Conservation (phyloP, 2,888 invertebrate species). For the Caenorhabditis imperialis region DNA sequence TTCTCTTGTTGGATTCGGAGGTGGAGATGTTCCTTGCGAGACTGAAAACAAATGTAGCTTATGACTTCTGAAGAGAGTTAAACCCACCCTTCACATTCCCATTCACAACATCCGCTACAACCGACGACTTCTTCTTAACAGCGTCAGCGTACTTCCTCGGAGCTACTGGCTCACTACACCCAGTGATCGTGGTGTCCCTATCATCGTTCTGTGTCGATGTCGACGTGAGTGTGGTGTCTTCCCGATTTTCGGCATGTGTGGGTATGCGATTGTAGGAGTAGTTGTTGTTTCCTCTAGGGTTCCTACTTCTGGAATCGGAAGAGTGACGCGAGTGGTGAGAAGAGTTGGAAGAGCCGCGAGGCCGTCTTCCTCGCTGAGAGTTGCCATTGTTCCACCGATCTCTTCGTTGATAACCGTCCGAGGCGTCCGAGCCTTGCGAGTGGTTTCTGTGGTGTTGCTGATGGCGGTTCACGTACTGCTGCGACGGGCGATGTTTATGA, state of each 20-base stretch:
- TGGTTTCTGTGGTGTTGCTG: slow-evolving; percentile 17
- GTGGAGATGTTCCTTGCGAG: neutral
- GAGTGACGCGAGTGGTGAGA: slow-evolving; percentile 19
- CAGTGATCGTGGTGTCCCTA: slow-evolving; percentile 4
- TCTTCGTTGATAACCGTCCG: slow-evolving; percentile 17
- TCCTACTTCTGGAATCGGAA: slow-evolving; percentile 19
- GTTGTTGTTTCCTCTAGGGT: neutral
- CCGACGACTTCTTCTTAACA: slow-evolving; percentile 40
- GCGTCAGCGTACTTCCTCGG: slow-evolving; percentile 40
- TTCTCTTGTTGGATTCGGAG: neutral
- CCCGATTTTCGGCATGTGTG: neutral
- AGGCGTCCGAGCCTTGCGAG: slow-evolving; percentile 36
- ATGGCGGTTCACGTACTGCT: neutral
- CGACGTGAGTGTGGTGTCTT: slow-evolving; percentile 10
- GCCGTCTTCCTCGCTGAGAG: slow-evolving; percentile 17
- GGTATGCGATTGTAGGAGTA: neutral
- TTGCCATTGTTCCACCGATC: slow-evolving; percentile 9
- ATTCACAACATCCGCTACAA: slow-evolving; percentile 1
- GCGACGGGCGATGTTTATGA: slow-evolving; percentile 15
- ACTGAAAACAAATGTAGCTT: too few species aligned
- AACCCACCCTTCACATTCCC: slow-evolving; percentile 23
- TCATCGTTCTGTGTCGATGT: neutral
- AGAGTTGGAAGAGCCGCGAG: slow-evolving; percentile 29
- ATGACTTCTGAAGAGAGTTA: neutral
- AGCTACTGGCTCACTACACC: slow-evolving; percentile 1